Evolutionary conservation across 2,888 invertebrate genomes (phyloP), one percentile per base, ranked within the genome.

Genomic region (Spodoptera picta): DNA sequence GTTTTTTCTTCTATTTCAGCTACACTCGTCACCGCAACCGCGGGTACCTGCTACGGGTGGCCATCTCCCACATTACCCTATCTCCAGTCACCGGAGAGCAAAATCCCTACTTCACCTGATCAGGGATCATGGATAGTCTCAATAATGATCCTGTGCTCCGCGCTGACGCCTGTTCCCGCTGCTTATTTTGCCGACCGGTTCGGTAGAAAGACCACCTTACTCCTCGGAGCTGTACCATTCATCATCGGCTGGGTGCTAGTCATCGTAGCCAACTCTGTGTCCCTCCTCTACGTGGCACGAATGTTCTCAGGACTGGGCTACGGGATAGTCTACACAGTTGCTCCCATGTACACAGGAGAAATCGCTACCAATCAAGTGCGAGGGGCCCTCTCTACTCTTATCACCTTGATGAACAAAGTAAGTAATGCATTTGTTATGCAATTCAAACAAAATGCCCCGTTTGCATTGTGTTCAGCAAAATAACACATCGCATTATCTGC

Each of bases 151-250:
- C 89, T 96, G 51, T 96, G 96, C 74, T 96, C 96, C 1, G 95
- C 96, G 3, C 88, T 96, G 44, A 96, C 96, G 51, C 96, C 96
- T 11, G 85, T 96, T 11, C 89, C 96, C 23, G 95, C 96, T 7
- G 96, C 96, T 10, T 94, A 96, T 81, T 87, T 96, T 65, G 96
- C 96, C 52, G 96, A 96, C 84, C 90, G 93, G 67, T 93, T 96
- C 65, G 97, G 97, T n/a, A 93, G 97, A n/a, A 96, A 96, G 83
- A 95, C 92, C 12, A 95, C 96, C n/a, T 91, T 96, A 1, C 90
- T 96, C 12, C 85, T 95, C 44, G 93, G 96, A 12, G 95, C 96
- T 0, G 79, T 96, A 7, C 96, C 96, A 0, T 95, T 96, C 79
- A 95, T 96, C 70, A 55, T 95, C 45, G 95, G 96, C 66, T 97